phyloP scores from a whole-genome alignment of 1,140 invertebrate genomes.

The Tribolium madens region DNA sequence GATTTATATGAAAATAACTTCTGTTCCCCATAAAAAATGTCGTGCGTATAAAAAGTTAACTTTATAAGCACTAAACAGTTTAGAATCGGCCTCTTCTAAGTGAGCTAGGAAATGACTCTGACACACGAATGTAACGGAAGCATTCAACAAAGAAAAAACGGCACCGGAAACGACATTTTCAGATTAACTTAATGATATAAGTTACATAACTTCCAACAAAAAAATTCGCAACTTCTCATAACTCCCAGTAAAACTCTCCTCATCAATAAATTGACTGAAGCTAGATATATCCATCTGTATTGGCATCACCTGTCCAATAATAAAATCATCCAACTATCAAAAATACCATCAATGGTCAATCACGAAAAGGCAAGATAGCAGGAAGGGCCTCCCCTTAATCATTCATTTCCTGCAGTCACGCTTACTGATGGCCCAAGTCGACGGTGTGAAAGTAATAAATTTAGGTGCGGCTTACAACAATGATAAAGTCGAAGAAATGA shows the following conservation, averaged over 20 bases:
- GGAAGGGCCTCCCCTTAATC: not conserved
- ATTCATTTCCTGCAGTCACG: slow-evolving; percentile 13
- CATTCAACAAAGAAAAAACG: slow-evolving; percentile 36
- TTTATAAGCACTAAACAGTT: slow-evolving; percentile 39
- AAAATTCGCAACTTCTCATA: slow-evolving; percentile 33
- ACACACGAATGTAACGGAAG: slow-evolving; percentile 38
- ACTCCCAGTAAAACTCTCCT: too few species aligned
- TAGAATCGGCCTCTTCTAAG: slow-evolving; percentile 31
- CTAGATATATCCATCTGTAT: too few species aligned
- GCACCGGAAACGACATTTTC: slow-evolving; percentile 33
- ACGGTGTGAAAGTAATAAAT: slow-evolving; percentile 14
- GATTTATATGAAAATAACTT: slow-evolving; percentile 42
- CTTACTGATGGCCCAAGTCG: not conserved
- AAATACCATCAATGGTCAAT: too few species aligned
- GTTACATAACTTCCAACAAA: slow-evolving; percentile 10
- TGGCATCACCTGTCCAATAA: too few species aligned
- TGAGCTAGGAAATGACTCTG: slow-evolving; percentile 33
- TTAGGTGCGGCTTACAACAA: not conserved
- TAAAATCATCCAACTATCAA: slow-evolving; percentile 8
- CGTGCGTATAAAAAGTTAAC: slow-evolving; percentile 37
- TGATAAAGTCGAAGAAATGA: slow-evolving; percentile 15
- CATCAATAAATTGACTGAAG: too few species aligned
- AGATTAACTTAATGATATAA: slow-evolving; percentile 36
- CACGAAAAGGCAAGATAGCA: not conserved
- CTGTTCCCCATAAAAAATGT: slow-evolving; percentile 37